Base-by-base conservation (phyloP, 92 coral and sea anemone species). In the Virgularia gustaviana region DNA sequence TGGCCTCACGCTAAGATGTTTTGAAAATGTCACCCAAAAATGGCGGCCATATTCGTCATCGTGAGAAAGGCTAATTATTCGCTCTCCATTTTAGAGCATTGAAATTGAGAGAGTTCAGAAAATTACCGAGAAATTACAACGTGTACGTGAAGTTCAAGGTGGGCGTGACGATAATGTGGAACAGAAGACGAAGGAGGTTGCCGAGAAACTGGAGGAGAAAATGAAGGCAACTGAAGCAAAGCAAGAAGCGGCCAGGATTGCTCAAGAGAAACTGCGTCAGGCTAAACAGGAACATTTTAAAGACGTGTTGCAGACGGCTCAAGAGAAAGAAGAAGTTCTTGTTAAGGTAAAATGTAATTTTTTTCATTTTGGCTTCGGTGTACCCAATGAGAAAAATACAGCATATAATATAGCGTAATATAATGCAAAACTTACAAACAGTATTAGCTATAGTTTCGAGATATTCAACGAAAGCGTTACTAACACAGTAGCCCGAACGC, bases 261-360 rank as follows among this genome's bases (percentile, higher is more conserved):
- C 90, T 5, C 65, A 85, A 10, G 83, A 70, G 22, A 85, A 85
- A 57, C 89, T 88, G 15, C 82, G 88, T 27, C 85, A 81, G 52
- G 96, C 99, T 19, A 94, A 90, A 33, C 89, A 89, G 34, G 87
- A 89, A 65, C 96, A 82, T 51, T 78, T 94, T 77, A 84, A 81
- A 62, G 90, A 89, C 19, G 96, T 86, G 34, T 73, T 89, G 31
- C 72, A 82, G 39, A 81, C 77, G 39, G 64, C 79, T 30, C 89
- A 66, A 33, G 87, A 85, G 52, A 83, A 49, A 35, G 75, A 68
- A 34, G 75, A 49, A 15, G 42, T 31, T 2, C 1, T 68, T 1
- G 75, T 68, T 31, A 68, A 68, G 75, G 75, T 68, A 68, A 20
- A 7, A 6, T 20, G 2, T 53, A 11, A 2, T 25, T 2, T 16